phyloP scores from a whole-genome alignment of 1,140 invertebrate species.

The Drosophila obscura region DNA sequence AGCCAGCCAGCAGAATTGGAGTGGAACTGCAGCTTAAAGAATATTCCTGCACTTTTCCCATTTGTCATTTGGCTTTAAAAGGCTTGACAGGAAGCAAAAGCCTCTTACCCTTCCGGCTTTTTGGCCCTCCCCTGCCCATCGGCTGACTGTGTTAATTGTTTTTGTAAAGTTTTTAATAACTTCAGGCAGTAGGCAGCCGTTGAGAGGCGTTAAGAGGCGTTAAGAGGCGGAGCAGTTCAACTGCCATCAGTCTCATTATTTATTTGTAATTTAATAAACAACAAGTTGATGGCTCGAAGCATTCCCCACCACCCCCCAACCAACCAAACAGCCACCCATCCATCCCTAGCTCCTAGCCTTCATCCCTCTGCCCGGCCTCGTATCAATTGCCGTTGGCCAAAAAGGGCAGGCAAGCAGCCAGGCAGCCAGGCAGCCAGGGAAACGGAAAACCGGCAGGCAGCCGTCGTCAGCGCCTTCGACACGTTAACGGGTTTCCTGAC shows the following conservation, averaged over 20 bases:
- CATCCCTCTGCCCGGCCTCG: conserved; percentile 10
- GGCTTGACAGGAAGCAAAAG: conserved; percentile 38
- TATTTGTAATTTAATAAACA: conserved; percentile 83
- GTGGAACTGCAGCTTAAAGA: conserved; percentile 48
- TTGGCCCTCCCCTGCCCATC: not conserved
- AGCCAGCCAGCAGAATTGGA: conserved; percentile 3
- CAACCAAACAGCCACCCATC: too few relatives aligned
- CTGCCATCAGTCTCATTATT: conserved; percentile 81
- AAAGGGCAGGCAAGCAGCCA: conserved; percentile 1
- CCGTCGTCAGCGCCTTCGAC: conserved; percentile 42
- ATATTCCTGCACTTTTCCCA: conserved; percentile 48
- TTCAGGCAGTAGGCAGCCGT: conserved; percentile 45
- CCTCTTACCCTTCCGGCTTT: not conserved
- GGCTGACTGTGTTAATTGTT: conserved; percentile 75
- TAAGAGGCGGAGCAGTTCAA: conserved; percentile 15
- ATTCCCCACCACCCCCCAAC: not conserved
- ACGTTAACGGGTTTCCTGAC: conserved; percentile 64
- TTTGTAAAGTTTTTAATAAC: conserved; percentile 81
- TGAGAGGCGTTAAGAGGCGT: conserved; percentile 25
- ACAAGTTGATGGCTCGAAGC: conserved; percentile 47
- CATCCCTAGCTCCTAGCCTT: conserved; percentile 12
- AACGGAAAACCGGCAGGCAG: not conserved
- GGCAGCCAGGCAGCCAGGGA: conserved; percentile 26
- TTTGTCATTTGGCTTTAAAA: conserved; percentile 73
- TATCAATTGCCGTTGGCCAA: conserved; percentile 56